These are phyloP conservation scores for Cosmia pyralina DNA, from an alignment of 2,888 invertebrate genomes.

Conservation along the genomic window DNA sequence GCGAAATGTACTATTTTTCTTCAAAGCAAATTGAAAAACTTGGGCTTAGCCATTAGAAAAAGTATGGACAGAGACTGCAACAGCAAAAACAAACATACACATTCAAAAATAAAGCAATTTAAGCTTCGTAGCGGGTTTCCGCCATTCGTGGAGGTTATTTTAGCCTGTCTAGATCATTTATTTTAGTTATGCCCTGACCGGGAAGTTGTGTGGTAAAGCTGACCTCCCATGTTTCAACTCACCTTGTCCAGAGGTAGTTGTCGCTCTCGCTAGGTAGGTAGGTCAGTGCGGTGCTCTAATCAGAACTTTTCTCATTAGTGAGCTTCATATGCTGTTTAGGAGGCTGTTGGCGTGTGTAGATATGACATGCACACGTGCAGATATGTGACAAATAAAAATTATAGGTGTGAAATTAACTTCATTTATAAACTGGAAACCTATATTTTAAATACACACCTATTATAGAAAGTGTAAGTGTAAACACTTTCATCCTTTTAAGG, in stretches of 20 bases:
- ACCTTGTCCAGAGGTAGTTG: not conserved
- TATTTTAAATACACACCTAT: no score
- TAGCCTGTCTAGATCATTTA: not conserved
- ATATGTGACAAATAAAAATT: not conserved
- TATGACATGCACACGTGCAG: not conserved
- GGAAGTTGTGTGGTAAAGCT: not conserved
- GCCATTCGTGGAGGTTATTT: not conserved
- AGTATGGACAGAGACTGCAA: not conserved
- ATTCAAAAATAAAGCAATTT: not conserved
- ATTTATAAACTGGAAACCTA: not conserved
- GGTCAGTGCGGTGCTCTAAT: constrained; percentile 4
- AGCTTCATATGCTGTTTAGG: constrained; percentile 6
- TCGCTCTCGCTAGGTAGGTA: no score
- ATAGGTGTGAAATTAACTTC: not conserved
- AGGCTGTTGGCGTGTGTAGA: not conserved
- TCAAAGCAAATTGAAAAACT: not conserved
- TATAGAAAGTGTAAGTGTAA: no score
- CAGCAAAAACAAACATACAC: not conserved
- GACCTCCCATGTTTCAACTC: not conserved
- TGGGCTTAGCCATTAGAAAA: not conserved
- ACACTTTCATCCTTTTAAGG: no score
- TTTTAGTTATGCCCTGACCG: constrained; percentile 1
- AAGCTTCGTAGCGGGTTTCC: not conserved
- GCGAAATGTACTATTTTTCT: no score
- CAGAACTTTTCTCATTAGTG: constrained; percentile 44